These are phyloP conservation scores for Lycia hirtaria DNA, from an alignment of 2,888 invertebrate species.

Conservation along the genomic window DNA sequence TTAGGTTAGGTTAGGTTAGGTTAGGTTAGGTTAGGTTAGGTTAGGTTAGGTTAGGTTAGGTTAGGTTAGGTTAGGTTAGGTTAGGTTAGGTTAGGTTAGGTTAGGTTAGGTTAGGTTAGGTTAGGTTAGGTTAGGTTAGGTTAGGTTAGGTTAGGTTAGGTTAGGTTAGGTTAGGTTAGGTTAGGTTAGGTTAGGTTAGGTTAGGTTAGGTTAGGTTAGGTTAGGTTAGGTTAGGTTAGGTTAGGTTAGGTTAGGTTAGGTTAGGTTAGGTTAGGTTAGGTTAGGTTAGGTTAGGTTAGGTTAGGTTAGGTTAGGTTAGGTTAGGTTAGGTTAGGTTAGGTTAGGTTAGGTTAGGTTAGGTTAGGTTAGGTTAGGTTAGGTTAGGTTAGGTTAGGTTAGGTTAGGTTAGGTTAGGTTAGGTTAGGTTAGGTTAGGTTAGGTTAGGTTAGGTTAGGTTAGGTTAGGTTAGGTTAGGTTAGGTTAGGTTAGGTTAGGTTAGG, in stretches of 20 bases:
- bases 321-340: constrained; percentile 26
- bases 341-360: constrained; percentile 12
- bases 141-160: constrained; percentile 23
- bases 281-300: constrained; percentile 25
- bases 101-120: constrained; percentile 24
- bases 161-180: constrained; percentile 39
- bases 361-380: constrained; percentile 33
- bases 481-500: constrained; percentile 25
- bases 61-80: constrained; percentile 17
- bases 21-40: neutral
- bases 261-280: constrained; percentile 26
- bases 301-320: constrained; percentile 32
- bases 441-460: constrained; percentile 28
- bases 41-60: constrained; percentile 17
- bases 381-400: constrained; percentile 30
- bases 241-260: constrained; percentile 18
- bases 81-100: constrained; percentile 30
- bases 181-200: constrained; percentile 27
- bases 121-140: constrained; percentile 3
- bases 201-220: constrained; percentile 33
- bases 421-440: constrained; percentile 30
- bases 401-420: constrained; percentile 30
- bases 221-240: constrained; percentile 30
- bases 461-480: constrained; percentile 35
- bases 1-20: constrained; percentile 1